phyloP scores from a whole-genome alignment of 2,113 vertebrate genomes.

The Willisornis vidua region DNA sequence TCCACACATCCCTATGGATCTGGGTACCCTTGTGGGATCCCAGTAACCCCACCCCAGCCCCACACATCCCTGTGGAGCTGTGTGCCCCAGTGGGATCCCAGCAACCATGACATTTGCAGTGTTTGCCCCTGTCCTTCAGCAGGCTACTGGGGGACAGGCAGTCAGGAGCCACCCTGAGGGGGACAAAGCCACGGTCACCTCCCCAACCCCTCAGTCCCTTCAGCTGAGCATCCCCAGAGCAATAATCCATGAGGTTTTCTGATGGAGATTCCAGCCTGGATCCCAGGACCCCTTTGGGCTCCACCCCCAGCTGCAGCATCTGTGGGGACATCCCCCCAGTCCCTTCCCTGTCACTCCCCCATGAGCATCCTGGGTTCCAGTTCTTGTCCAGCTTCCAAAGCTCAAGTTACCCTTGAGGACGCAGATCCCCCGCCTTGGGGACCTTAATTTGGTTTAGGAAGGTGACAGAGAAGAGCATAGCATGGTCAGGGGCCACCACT shows the following conservation, averaged over 20 bases:
- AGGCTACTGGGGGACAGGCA: neutral
- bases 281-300: fast-evolving
- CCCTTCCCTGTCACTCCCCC: neutral
- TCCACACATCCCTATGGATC: too few relatives aligned
- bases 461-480: neutral
- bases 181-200: neutral
- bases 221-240: neutral
- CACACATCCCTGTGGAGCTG: neutral
- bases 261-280: neutral
- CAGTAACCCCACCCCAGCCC: neutral
- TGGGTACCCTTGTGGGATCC: neutral
- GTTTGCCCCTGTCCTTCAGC: neutral
- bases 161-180: neutral
- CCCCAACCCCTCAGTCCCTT: fast-evolving
- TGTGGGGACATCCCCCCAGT: neutral
- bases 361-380: neutral
- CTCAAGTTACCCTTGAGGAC: neutral
- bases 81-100: neutral
- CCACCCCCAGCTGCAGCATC: neutral
- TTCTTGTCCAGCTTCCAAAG: neutral
- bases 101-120: neutral
- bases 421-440: neutral
- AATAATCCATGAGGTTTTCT: neutral
- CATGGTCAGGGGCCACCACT: neutral
- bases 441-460: neutral